Conservation (phyloP, 2,888 invertebrate genomes). For the Agrilus mali region DNA sequence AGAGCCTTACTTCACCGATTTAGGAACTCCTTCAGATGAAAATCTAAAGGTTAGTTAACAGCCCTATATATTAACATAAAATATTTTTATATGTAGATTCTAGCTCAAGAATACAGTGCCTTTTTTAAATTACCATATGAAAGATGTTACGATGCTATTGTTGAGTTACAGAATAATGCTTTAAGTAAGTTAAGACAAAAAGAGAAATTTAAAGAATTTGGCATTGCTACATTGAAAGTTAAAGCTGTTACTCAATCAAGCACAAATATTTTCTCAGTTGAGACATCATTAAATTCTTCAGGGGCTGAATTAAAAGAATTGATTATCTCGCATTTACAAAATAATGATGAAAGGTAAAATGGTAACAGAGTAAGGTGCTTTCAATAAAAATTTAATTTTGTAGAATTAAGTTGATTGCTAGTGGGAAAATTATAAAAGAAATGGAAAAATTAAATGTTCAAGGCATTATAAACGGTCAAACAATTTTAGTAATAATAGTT, state of each 20-base stretch:
- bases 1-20: constrained; percentile 49
- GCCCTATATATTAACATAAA: constrained; percentile 11
- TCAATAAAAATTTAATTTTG: constrained; percentile 10
- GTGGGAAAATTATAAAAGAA: constrained; percentile 50
- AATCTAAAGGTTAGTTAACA: constrained; percentile 35
- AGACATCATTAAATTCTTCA: too few relatives aligned
- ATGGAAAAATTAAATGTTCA: constrained; percentile 40
- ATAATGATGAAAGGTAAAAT: too few relatives aligned
- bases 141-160: constrained; percentile 42
- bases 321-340: too few relatives aligned
- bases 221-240: constrained; percentile 59
- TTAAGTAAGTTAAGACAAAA: constrained; percentile 59
- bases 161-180: constrained; percentile 54
- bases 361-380: not conserved
- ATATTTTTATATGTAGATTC: constrained; percentile 35
- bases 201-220: constrained; percentile 54
- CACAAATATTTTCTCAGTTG: not conserved
- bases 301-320: too few relatives aligned
- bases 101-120: constrained; percentile 47
- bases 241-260: constrained; percentile 43
- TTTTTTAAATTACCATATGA: constrained; percentile 40
- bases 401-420: constrained; percentile 55
- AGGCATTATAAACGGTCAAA: constrained; percentile 54
- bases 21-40: constrained; percentile 34
- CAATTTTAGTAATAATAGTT: constrained; percentile 49